Conservation (phyloP, 1,140 invertebrate genomes). For the Drosophila kikkawai region DNA sequence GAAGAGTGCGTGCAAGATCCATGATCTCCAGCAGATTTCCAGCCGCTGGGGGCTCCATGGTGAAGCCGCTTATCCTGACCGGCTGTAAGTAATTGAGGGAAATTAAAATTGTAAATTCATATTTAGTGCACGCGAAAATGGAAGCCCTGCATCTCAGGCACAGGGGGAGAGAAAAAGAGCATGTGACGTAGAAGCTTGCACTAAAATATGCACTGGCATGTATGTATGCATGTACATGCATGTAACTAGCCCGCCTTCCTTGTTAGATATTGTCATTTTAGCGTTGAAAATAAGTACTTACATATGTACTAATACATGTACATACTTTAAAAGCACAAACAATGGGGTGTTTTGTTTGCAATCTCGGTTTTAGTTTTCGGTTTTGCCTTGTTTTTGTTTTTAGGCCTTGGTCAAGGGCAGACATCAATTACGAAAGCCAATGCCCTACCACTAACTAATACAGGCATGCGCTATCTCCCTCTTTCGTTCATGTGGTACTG, state of each 20-base stretch:
- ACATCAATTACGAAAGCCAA: slow-evolving; percentile 46
- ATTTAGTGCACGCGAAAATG: no score
- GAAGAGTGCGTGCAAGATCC: slow-evolving; percentile 82
- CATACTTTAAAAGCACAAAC: not conserved
- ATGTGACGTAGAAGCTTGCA: not conserved
- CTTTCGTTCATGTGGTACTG: not conserved
- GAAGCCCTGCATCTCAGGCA: not conserved
- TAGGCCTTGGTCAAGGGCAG: slow-evolving; percentile 49
- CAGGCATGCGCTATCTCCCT: not conserved
- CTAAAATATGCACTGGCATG: not conserved
- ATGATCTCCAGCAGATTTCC: slow-evolving; percentile 84
- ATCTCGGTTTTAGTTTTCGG: slow-evolving; percentile 28
- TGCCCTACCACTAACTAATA: slow-evolving; percentile 19
- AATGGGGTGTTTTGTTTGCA: slow-evolving; percentile 20
- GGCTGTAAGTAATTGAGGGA: slow-evolving; percentile 2
- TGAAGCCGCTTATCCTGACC: slow-evolving; percentile 29
- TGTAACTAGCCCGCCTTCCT: slow-evolving; percentile 13
- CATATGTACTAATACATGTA: not conserved
- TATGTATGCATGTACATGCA: not conserved
- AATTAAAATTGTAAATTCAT: no score
- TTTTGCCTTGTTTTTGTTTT: slow-evolving; percentile 24
- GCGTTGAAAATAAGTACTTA: not conserved
- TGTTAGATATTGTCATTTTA: slow-evolving; percentile 17
- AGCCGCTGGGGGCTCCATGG: slow-evolving; percentile 78
- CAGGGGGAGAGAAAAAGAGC: not conserved